Conservation (phyloP, 2,888 invertebrate genomes). For the Crioceris asparagi region DNA sequence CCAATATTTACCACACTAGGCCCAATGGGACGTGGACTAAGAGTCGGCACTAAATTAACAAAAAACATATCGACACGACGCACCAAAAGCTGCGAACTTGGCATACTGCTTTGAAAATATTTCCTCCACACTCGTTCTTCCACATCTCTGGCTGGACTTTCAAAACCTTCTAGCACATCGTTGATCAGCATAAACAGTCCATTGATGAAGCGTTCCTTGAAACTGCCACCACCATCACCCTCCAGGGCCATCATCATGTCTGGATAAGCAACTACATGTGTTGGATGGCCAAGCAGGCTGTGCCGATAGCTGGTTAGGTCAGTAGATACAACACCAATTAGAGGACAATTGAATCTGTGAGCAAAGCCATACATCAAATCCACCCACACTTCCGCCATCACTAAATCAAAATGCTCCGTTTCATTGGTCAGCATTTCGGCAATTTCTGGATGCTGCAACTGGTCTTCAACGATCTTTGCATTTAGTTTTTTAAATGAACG, state of each 20-base stretch:
- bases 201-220: conserved; percentile 26
- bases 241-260: conserved; percentile 22
- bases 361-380: conserved; percentile 23
- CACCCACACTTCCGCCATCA: conserved; percentile 30
- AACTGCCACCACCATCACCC: conserved; percentile 18
- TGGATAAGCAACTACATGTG: conserved; percentile 19
- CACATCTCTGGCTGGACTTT: conserved; percentile 9
- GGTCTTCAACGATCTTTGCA: conserved; percentile 1
- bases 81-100: conserved; percentile 22
- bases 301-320: conserved; percentile 26
- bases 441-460: conserved; percentile 1
- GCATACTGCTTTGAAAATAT: conserved; percentile 28
- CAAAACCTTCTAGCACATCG: conserved; percentile 7
- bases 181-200: conserved; percentile 12
- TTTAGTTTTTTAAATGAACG: conserved; percentile 3
- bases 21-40: conserved; percentile 24
- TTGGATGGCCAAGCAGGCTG: conserved; percentile 30
- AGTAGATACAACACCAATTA: conserved; percentile 30
- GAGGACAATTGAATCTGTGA: conserved; percentile 30
- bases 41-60: conserved; percentile 27
- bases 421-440: conserved; percentile 19
- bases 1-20: conserved; percentile 28
- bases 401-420: conserved; percentile 29
- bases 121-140: conserved; percentile 18
- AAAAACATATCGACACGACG: conserved; percentile 29